phyloP scores from a whole-genome alignment of 2,113 vertebrate genomes.

The Platysternon megacephalum region DNA sequence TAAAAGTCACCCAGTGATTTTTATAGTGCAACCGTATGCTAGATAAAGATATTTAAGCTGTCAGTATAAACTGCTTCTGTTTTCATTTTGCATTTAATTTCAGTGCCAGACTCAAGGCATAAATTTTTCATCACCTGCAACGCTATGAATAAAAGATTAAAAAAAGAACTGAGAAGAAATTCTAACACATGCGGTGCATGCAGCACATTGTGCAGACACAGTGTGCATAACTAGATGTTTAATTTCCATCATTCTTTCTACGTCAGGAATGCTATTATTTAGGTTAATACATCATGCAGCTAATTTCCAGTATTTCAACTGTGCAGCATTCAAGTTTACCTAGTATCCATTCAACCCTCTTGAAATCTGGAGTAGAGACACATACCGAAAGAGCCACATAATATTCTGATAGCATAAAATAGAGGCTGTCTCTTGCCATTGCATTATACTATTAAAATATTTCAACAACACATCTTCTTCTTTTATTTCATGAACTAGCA shows the following conservation, averaged over 20 bases:
- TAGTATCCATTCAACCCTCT: conserved; percentile 61
- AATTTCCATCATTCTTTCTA: conserved; percentile 84
- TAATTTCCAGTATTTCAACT: conserved; percentile 79
- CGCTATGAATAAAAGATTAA: conserved; percentile 99
- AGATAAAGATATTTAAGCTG: conserved; percentile 99
- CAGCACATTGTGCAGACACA: conserved; percentile 87
- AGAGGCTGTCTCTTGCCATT: conserved; percentile 68
- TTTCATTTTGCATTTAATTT: conserved; percentile 99
- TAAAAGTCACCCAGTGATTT: conserved; percentile 91
- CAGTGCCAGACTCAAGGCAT: conserved; percentile 99
- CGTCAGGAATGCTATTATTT: conserved; percentile 83
- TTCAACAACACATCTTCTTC: conserved; percentile 66
- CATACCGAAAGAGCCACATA: conserved; percentile 63
- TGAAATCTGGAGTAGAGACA: conserved; percentile 55
- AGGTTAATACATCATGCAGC: conserved; percentile 80
- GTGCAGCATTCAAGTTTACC: conserved; percentile 72
- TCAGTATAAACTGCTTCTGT: conserved; percentile 99
- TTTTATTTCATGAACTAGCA: conserved; percentile 58
- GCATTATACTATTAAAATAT: conserved; percentile 67
- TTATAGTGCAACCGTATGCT: conserved; percentile 94
- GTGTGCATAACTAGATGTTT: conserved; percentile 91
- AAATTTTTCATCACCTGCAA: conserved; percentile 99
- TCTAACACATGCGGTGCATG: conserved; percentile 91
- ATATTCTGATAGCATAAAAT: conserved; percentile 59
- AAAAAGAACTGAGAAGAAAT: conserved; percentile 95